phyloP scores from a whole-genome alignment of 1,140 invertebrate genomes.

The Callitettix versicolor region DNA sequence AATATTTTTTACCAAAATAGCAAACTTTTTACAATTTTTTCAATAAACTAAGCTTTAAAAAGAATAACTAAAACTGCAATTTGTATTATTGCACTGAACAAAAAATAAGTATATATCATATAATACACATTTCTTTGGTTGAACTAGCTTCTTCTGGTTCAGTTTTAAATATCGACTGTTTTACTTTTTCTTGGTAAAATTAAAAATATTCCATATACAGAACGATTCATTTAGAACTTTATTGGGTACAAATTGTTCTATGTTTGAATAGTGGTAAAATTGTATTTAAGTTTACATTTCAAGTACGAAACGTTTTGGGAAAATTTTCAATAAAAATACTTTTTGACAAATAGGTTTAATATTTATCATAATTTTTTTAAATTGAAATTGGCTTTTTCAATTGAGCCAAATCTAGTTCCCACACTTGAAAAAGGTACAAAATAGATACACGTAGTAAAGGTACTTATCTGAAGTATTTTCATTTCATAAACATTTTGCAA shows the following conservation, averaged over 20 bases:
- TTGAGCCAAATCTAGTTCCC: no score
- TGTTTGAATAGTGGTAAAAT: neutral
- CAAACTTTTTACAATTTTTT: neutral
- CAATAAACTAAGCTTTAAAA: neutral
- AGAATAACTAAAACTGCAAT: neutral
- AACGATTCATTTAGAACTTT: neutral
- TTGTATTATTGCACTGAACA: conserved; percentile 7
- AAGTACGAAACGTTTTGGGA: neutral
- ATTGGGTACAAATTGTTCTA: neutral
- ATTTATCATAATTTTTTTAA: no score
- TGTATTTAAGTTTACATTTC: neutral
- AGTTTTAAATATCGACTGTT: neutral
- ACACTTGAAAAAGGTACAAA: no score
- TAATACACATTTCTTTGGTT: conserved; percentile 2
- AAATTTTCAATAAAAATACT: no score
- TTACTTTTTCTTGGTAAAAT: neutral
- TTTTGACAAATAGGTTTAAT: no score
- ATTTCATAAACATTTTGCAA: no score
- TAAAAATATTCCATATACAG: neutral
- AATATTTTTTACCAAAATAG: neutral
- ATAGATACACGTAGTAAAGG: no score
- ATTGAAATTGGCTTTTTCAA: no score
- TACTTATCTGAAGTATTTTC: no score
- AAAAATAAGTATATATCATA: neutral
- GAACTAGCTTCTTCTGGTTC: conserved; percentile 5